Base-by-base conservation (phyloP, 2,113 vertebrate genomes). In the Pituophis catenifer region DNA sequence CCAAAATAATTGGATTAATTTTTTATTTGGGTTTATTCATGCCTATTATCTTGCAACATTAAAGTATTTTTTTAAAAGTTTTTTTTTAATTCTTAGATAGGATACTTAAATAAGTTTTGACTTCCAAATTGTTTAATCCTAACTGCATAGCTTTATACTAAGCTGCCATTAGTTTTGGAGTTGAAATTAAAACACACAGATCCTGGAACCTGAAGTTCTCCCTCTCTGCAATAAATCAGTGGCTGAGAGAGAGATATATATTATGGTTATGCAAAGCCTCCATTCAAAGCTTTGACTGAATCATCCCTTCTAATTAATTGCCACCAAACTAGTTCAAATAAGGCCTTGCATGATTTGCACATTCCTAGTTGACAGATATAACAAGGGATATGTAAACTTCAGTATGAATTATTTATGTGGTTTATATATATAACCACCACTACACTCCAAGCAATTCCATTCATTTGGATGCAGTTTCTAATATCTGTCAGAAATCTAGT, bases 1-100 rank as follows among this genome's bases (percentile, higher is more conserved):
- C 48, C 75, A 86, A 55, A 94, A 93, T 48, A 94, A 96, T 89
- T 58, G 33, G 85, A 90, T 48, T 90, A 92, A 93, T 24, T 55
- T 90, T 91, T 21, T 94, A 52, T 55, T 93, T 86, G 50, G 89
- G 38, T 95, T 90, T 86, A 93, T 24, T 81, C 17, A 81, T 81
- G 17, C 17, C 33, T 81, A 44, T n/a, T 91, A 92, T 24, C 26
- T 58, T 96, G 55, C 91, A 87, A 93, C 15, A 86, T 24, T 93
- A 2, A 7, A 62, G 53, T 93, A 48, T 53, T 57, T 92, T 92
- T 90, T 89, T 85, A 65, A 75, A 38, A 81, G 38, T 21, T 48
- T 88, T 57, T 55, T 55, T 17, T 17, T 17, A 17, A 50, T 7
- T 93, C 21, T 90, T 90, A 90, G 48, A 48, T 85, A 75, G 33